Evolutionary conservation across 2,888 invertebrate species (phyloP).

Genomic region (Drosophila diplacantha): DNA sequence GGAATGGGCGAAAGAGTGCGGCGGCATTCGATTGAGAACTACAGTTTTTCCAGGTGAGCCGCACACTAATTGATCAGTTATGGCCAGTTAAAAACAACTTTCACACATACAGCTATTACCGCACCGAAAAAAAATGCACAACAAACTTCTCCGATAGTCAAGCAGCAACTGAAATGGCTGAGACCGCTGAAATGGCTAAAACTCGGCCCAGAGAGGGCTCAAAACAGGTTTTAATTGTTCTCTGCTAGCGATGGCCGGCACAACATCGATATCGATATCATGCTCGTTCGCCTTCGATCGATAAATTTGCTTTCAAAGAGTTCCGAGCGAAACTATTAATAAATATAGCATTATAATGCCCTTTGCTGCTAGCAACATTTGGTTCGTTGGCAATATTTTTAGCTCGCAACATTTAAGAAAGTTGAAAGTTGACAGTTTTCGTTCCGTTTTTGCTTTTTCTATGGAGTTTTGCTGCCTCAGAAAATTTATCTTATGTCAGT

Average conservation of each 20-base stretch:
- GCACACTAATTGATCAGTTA: slow-evolving; percentile 12
- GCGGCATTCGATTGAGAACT: background rate
- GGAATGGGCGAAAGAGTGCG: background rate
- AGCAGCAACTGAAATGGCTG: slow-evolving; percentile 40
- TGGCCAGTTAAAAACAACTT: slow-evolving; percentile 14
- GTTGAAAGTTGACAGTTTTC: too few species aligned
- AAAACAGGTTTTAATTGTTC: slow-evolving; percentile 29
- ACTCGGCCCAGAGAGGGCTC: slow-evolving; percentile 11
- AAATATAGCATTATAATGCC: too few species aligned
- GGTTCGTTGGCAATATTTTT: too few species aligned
- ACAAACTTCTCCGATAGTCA: slow-evolving; percentile 43
- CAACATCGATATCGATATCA: background rate
- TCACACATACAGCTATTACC: slow-evolving; percentile 14
- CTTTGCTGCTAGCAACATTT: too few species aligned
- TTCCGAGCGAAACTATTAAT: too few species aligned
- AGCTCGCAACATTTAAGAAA: too few species aligned
- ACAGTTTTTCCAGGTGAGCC: slow-evolving; percentile 6
- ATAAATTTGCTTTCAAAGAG: too few species aligned
- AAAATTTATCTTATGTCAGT: too few species aligned
- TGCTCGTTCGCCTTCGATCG: too few species aligned
- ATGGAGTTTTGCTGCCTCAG: too few species aligned
- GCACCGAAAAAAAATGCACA: slow-evolving; percentile 41
- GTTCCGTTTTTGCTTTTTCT: too few species aligned
- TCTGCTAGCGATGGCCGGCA: background rate
- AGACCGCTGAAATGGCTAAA: background rate